phyloP scores from a whole-genome alignment of 2,797 vertebrate species.

The Dermochelys coriacea region DNA sequence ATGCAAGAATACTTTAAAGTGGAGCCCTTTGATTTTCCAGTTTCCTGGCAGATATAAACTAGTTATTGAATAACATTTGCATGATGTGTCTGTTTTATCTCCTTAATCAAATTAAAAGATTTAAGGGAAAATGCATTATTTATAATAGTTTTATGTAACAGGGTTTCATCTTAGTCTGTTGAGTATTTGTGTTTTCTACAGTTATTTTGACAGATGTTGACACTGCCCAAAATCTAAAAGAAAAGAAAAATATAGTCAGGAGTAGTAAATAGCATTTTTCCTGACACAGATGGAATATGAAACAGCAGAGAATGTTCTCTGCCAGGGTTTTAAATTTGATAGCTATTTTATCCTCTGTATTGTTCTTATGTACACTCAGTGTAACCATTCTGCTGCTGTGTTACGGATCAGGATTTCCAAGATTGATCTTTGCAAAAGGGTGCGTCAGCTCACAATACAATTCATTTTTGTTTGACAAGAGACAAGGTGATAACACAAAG shows the following conservation, averaged over 20 bases:
- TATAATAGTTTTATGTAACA: slow-evolving; percentile 57
- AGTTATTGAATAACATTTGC: slow-evolving; percentile 63
- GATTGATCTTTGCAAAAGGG: slow-evolving; percentile 19
- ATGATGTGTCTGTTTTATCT: slow-evolving; percentile 46
- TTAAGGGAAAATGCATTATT: slow-evolving; percentile 59
- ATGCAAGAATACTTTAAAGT: slow-evolving; percentile 58
- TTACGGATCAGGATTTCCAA: slow-evolving; percentile 1
- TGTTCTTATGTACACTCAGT: background rate
- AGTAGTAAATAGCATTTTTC: slow-evolving; percentile 1
- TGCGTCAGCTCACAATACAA: background rate
- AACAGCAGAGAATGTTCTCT: background rate
- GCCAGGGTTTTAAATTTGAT: background rate
- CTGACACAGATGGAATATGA: background rate
- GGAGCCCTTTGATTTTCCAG: slow-evolving; percentile 60
- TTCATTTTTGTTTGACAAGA: background rate
- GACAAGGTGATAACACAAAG: background rate
- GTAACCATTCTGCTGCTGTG: background rate
- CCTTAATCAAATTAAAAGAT: slow-evolving; percentile 65
- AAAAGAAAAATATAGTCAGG: background rate
- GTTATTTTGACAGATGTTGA: slow-evolving; percentile 17
- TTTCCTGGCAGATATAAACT: slow-evolving; percentile 56
- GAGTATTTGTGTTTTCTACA: slow-evolving; percentile 34
- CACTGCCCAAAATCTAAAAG: slow-evolving; percentile 21
- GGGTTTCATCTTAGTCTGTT: background rate
- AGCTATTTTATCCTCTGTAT: background rate